Evolutionary conservation across 1,140 invertebrate species (phyloP), one percentile per base, ranked within the genome.

Genomic region (Aporrectodea caliginosa): DNA sequence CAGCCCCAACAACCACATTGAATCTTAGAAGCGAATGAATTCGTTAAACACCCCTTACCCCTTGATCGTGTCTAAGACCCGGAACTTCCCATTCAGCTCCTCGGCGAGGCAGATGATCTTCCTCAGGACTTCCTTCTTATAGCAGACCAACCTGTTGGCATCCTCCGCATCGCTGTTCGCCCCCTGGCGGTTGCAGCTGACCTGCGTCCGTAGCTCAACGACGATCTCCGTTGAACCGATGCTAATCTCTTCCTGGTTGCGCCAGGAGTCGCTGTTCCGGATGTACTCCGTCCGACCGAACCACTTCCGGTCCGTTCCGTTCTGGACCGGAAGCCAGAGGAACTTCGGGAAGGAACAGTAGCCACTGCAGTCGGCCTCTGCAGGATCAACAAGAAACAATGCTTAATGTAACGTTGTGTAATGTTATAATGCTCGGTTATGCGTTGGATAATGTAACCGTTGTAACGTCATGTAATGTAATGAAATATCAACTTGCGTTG

Each of bases 301-400:
- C 70, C 70, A 72, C 27, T 72, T 72, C 70, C 70, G 70, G 70
- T 72, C 2, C 12, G 70, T 31, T 2, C 30, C n/a, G n/a, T 72
- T 72, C 70, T 72, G 70, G 27, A 72, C 2, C 70, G 70, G n/a
- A 31, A 6, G 70, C 70, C 70, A 72, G n/a, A 72, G 70, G 27
- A 27, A 72, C 30, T 31, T 31, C 70, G 70, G 27, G 30, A 72
- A 72, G 70, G n/a, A 31, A 31, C 70, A 72, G 70, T 72, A 72
- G 2, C 27, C 70, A 12, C 2, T n/a, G 27, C 70, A 27, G 2
- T 72, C 70, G 30, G 2, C n/a, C 2, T 31, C 70, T 72, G 43
- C n/a, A n/a, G n/a, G n/a, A n/a, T n/a, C n/a, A n/a, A n/a, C n/a
- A n/a, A n/a, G n/a, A n/a, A n/a, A n/a, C n/a, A n/a, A n/a, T n/a